Evolutionary conservation across 2,888 invertebrate species (phyloP).

Genomic region (Liodrosophila aerea): DNA sequence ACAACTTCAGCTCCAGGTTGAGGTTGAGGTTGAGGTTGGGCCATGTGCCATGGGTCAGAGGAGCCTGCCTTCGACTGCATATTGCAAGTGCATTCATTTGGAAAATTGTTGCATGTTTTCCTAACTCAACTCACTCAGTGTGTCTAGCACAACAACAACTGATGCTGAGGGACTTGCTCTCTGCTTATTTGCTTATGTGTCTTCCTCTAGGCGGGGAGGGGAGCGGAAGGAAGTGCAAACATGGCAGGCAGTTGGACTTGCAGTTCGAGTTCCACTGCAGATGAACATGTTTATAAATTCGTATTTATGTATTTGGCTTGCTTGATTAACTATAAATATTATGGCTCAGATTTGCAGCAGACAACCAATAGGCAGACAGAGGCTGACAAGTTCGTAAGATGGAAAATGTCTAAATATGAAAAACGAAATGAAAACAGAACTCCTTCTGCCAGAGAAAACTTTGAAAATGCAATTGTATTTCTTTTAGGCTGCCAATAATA

Average conservation of each 20-base stretch:
- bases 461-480: no score
- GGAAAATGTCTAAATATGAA: no score
- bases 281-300: constrained; percentile 69
- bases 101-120: constrained; percentile 78
- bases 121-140: constrained; percentile 65
- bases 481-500: background rate
- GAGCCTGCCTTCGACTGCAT: constrained; percentile 47
- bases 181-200: constrained; percentile 51
- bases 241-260: constrained; percentile 41
- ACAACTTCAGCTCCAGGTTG: constrained; percentile 23
- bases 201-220: background rate
- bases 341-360: constrained; percentile 56
- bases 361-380: constrained; percentile 21
- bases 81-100: constrained; percentile 76
- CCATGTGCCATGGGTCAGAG: constrained; percentile 29
- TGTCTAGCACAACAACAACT: constrained; percentile 49
- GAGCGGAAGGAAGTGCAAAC: constrained; percentile 46
- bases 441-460: no score
- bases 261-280: constrained; percentile 12
- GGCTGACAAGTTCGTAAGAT: background rate
- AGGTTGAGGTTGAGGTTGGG: constrained; percentile 14
- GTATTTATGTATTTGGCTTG: constrained; percentile 72
- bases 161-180: constrained; percentile 36
- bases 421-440: no score
- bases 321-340: constrained; percentile 75